Percentiles rank a stretch among this genome's conserved stretches.
Evolutionary conservation across 2,113 vertebrate species (phyloP).

Genomic region (Notechis scutatus): DNA sequence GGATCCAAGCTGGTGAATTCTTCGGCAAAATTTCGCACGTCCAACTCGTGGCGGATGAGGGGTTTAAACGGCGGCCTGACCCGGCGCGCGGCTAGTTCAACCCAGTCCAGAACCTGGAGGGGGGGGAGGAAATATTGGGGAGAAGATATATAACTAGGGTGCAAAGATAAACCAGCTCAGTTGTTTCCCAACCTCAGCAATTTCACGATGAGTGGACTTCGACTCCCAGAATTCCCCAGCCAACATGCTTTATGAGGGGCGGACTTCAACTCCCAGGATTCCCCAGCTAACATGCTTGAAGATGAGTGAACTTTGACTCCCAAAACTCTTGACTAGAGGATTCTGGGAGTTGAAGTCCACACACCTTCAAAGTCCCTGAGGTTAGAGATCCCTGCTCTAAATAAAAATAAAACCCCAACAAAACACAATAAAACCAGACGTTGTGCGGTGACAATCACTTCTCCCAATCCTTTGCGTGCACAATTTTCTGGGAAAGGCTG

Average conservation of each 20-base stretch:
- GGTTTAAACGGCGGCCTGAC: conserved; percentile 82
- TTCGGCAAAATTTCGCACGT: conserved; percentile 88
- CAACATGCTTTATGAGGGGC: too few species aligned
- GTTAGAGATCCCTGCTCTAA: not conserved
- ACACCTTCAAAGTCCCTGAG: not conserved
- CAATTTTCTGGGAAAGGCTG: not conserved
- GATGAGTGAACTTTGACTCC: not conserved
- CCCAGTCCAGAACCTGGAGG: conserved; percentile 82
- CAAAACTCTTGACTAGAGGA: not conserved
- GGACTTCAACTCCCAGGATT: too few species aligned
- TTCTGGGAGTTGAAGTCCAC: not conserved
- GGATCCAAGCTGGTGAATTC: conserved; percentile 91
- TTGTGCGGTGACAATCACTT: not conserved
- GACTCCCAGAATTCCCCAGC: not conserved
- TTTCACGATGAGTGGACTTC: not conserved
- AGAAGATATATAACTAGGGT: not conserved
- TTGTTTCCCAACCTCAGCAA: not conserved
- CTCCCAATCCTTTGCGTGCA: not conserved
- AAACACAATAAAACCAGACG: not conserved
- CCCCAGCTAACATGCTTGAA: too few species aligned
- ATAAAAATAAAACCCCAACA: not conserved
- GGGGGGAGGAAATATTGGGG: not conserved
- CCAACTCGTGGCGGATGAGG: conserved; percentile 84
- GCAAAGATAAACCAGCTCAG: not conserved
- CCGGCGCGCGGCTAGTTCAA: conserved; percentile 77